phyloP scores from a whole-genome alignment of 2,113 vertebrate species.

The Panthera uncia region DNA sequence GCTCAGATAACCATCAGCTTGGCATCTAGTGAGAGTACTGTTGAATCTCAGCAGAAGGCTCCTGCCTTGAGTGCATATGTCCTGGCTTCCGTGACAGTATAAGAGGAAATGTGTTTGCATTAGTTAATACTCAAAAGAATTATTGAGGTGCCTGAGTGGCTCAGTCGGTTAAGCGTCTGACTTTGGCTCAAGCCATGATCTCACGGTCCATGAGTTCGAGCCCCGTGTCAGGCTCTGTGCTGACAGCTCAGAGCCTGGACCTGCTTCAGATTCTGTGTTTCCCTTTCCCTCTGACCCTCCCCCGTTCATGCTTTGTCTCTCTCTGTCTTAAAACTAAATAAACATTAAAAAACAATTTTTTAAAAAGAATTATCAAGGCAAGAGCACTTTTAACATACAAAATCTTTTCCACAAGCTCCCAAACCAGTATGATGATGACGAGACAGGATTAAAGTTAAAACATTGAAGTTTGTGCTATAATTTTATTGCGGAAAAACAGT shows the following conservation, averaged over 20 bases:
- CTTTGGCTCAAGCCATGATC: too few species aligned
- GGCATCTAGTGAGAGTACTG: conserved; percentile 88
- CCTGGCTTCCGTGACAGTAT: conserved; percentile 51
- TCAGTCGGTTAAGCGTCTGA: too few species aligned
- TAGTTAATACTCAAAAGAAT: conserved; percentile 81
- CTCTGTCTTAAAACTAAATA: too few species aligned
- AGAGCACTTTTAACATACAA: conserved; percentile 1
- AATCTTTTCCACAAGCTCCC: background rate
- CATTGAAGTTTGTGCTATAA: background rate
- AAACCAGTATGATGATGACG: background rate
- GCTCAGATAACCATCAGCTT: conserved; percentile 85
- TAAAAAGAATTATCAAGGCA: conserved; percentile 69
- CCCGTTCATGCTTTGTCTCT: too few species aligned
- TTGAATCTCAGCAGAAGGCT: conserved; percentile 90
- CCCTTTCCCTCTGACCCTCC: too few species aligned
- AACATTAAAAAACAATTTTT: too few species aligned
- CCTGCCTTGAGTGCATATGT: conserved; percentile 81
- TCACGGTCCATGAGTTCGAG: too few species aligned
- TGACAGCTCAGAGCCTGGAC: too few species aligned
- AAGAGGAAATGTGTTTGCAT: conserved; percentile 71
- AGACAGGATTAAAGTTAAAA: conserved; percentile 73
- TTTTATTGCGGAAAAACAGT: conserved; percentile 7
- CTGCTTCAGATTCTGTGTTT: too few species aligned
- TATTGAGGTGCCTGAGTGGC: background rate
- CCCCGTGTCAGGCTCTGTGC: too few species aligned